Evolutionary conservation across 1,140 invertebrate genomes (phyloP), one percentile per base, ranked within the genome.

Genomic region (Mamestra configurata): DNA sequence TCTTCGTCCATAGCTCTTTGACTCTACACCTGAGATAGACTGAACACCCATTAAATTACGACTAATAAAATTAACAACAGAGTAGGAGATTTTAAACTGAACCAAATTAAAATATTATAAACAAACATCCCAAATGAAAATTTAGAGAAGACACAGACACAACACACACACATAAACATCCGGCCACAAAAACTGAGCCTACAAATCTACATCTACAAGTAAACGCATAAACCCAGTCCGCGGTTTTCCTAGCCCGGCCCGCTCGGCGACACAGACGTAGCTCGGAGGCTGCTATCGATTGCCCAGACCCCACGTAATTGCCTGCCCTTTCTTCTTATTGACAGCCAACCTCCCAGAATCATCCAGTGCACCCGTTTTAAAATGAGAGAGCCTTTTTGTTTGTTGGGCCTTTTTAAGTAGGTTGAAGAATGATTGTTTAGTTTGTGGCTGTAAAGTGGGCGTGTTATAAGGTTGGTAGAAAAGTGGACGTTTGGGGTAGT

Each of bases 271-370:
- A 79, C 77, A 81, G 80, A 81, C 80, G 59, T 78, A 73, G 72
- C 79, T 68, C 49, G 77, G 51, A 80, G 78, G 51, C 79, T 43
- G 72, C 22, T 86, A 88, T 88, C 86, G 86, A 89, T 89, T 88
- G 75, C 82, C n/a, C 35, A 27, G n/a, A 66, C 72, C 66, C 76
- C 51, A 64, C 64, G 84, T 88, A 88, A 89, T 88, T 89, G 88
- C 86, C 86, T 84, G 80, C 85, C 83, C 81, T 86, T 88, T 84
- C 85, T 83, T 83, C 81, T 84, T 84, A 87, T 86, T 86, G 87
- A 87, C 87, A 86, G 68, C 80, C 53, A 57, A 51, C 64, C 40
- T 53, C 55, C 55, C 71, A 78, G 59, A 68, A 79, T 79, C 76
- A 75, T 78, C 68, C 49, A 53, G 66, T 46, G 20, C 75, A 37